A percentile compares a stretch with the other conserved stretches of the same genome.
Conservation (phyloP, 2,113 vertebrate genomes). For the Galeopterus variegatus region DNA sequence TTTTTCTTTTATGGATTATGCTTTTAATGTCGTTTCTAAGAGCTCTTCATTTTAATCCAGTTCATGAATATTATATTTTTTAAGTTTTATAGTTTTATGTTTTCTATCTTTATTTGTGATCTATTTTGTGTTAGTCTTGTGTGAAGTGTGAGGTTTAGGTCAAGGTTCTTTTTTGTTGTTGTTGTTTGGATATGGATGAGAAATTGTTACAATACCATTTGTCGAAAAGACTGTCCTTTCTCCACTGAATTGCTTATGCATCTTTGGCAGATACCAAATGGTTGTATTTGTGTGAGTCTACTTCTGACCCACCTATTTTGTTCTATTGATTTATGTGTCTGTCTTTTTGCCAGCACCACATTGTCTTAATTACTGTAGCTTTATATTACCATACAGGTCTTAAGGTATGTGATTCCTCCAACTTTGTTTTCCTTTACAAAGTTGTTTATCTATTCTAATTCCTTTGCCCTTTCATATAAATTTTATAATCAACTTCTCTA, state of each 20-base stretch:
- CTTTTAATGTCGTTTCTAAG: neutral
- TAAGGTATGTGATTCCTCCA: neutral
- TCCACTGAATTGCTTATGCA: neutral
- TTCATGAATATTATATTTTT: neutral
- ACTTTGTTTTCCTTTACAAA: neutral
- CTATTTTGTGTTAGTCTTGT: neutral
- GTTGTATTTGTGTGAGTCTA: neutral
- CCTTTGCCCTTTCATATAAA: neutral
- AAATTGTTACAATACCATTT: neutral
- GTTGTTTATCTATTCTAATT: neutral
- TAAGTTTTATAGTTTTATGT: neutral
- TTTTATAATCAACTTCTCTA: neutral
- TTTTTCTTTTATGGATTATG: neutral
- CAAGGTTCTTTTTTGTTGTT: neutral
- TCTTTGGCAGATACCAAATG: constrained; percentile 10
- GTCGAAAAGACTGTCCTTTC: neutral
- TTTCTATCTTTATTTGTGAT: neutral
- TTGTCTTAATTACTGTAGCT: neutral
- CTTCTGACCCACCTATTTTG: neutral
- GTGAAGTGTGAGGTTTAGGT: neutral
- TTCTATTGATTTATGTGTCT: neutral
- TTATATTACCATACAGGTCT: neutral
- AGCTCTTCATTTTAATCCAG: neutral
- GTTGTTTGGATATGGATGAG: too few relatives aligned
- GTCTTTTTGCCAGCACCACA: neutral